Evolutionary conservation across 2,888 invertebrate genomes (phyloP).

Genomic region (Gymnoscelis rufifasciata): DNA sequence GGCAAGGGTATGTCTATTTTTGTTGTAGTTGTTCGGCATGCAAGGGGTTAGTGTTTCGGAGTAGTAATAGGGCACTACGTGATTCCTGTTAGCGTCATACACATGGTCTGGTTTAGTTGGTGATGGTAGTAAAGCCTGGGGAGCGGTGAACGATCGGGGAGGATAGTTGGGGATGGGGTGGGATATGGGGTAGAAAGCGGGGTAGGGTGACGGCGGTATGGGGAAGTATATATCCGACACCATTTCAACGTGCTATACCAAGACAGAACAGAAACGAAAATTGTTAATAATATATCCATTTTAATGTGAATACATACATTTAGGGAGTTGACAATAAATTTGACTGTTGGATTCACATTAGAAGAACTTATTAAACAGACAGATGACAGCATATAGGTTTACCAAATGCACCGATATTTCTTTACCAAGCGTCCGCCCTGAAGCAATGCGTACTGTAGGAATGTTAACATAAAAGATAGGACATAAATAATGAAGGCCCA

Average conservation of each 20-base stretch:
- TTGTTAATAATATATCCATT: slow-evolving; percentile 58
- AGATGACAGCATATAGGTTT: slow-evolving; percentile 49
- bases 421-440: slow-evolving; percentile 59
- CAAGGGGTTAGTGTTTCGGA: slow-evolving; percentile 66
- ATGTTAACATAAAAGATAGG: slow-evolving; percentile 21
- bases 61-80: slow-evolving; percentile 72
- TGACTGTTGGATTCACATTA: slow-evolving; percentile 31
- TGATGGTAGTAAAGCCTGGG: slow-evolving; percentile 53
- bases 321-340: neutral
- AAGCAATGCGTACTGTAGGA: slow-evolving; percentile 55
- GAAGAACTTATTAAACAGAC: slow-evolving; percentile 29
- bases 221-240: slow-evolving; percentile 87
- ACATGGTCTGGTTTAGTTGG: slow-evolving; percentile 64
- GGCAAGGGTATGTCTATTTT: slow-evolving; percentile 59
- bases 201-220: slow-evolving; percentile 66
- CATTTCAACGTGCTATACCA: slow-evolving; percentile 85
- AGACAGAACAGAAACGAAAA: slow-evolving; percentile 73
- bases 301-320: slow-evolving; percentile 29
- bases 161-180: slow-evolving; percentile 51
- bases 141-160: slow-evolving; percentile 49
- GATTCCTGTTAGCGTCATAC: slow-evolving; percentile 79
- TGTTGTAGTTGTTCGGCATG: slow-evolving; percentile 68
- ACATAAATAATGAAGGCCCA: neutral
- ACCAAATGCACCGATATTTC: slow-evolving; percentile 62
- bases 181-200: slow-evolving; percentile 67